Percentiles rank a stretch among this genome's conserved stretches.
Conservation (phyloP, 1,140 invertebrate genomes). For the Asobara japonica region DNA sequence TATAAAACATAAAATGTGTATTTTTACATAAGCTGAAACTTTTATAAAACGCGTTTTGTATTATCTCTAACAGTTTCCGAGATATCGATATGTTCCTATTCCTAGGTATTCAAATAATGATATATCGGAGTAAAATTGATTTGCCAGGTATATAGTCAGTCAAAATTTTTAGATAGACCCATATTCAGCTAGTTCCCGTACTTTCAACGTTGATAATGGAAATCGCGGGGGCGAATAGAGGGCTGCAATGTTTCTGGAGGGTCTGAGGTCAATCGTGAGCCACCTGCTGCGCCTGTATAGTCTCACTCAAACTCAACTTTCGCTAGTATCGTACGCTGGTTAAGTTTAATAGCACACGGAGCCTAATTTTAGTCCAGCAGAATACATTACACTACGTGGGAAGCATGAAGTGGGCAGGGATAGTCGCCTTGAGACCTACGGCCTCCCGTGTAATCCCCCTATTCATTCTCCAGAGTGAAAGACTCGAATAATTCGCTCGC, state of each 20-base stretch:
- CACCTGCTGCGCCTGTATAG: slow-evolving; percentile 20
- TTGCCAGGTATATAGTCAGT: too few species aligned
- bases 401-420: not conserved
- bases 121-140: too few species aligned
- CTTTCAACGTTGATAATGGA: too few species aligned
- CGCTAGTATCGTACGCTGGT: slow-evolving; percentile 3
- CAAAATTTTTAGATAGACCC: too few species aligned
- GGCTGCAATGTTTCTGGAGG: not conserved
- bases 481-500: not conserved
- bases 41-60: too few species aligned
- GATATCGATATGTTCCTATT: too few species aligned
- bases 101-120: too few species aligned
- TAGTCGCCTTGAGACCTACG: not conserved
- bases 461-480: slow-evolving; percentile 3
- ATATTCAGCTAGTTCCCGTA: too few species aligned
- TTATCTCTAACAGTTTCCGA: too few species aligned
- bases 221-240: not conserved
- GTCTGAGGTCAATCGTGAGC: slow-evolving; percentile 12
- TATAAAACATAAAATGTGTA: too few species aligned
- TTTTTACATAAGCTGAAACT: too few species aligned
- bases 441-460: slow-evolving; percentile 1
- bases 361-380: slow-evolving; percentile 6
- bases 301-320: slow-evolving; percentile 7
- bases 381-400: slow-evolving; percentile 12
- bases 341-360: slow-evolving; percentile 20